These are phyloP conservation scores for Phlogophora meticulosa DNA, from an alignment of 2,888 invertebrate genomes.

Conservation along the genomic window DNA sequence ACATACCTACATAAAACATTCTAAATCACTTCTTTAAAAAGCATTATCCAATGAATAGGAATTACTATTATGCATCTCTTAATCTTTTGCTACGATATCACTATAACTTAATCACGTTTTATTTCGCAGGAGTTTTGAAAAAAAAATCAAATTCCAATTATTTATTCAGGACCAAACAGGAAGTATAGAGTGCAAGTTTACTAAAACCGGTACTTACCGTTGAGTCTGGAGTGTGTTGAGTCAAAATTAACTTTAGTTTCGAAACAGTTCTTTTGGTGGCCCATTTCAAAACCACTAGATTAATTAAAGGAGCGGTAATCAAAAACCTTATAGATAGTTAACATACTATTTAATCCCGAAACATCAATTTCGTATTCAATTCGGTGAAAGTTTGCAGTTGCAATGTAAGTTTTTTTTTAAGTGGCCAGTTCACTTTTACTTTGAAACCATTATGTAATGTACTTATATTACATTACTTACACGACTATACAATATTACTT, in stretches of 20 bases:
- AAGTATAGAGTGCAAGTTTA: not conserved
- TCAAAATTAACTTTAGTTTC: not conserved
- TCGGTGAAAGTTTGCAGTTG: constrained; percentile 58
- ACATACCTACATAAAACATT: too few species aligned
- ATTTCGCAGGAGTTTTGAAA: not conserved
- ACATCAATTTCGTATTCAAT: constrained; percentile 22
- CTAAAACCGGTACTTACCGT: not conserved
- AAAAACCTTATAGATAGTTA: not conserved
- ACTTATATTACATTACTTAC: constrained; percentile 5
- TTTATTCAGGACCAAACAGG: not conserved
- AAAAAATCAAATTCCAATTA: too few species aligned
- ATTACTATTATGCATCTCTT: too few species aligned
- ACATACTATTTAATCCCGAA: constrained; percentile 10
- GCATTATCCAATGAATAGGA: too few species aligned
- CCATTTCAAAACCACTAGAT: not conserved
- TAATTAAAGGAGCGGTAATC: constrained; percentile 18
- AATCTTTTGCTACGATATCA: not conserved
- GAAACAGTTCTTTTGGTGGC: not conserved
- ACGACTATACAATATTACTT: not conserved
- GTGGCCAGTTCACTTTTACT: constrained; percentile 56
- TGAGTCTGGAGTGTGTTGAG: not conserved
- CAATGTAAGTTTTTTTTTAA: constrained; percentile 25
- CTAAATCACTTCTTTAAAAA: too few species aligned
- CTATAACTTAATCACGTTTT: not conserved
- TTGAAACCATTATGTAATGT: constrained; percentile 40